A percentile compares a stretch with the other conserved stretches of the same genome.
phyloP scores from a whole-genome alignment of 2,797 vertebrate species.

The Thaleichthys pacificus region DNA sequence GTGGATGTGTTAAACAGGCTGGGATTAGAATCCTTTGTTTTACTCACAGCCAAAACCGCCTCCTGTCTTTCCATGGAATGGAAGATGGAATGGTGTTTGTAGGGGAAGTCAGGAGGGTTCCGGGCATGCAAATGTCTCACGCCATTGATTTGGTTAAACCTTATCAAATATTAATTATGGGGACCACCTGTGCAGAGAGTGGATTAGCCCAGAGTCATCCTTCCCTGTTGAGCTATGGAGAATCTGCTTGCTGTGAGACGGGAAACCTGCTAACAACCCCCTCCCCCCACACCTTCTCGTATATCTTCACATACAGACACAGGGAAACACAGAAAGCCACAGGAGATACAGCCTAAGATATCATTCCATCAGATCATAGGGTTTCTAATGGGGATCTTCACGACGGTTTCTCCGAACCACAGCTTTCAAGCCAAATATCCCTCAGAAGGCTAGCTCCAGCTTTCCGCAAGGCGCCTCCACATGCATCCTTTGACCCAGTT shows the following conservation, averaged over 20 bases:
- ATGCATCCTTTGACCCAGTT: conserved; percentile 67
- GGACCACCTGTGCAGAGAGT: conserved; percentile 66
- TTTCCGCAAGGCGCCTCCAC: conserved; percentile 39
- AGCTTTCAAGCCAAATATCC: conserved; percentile 51
- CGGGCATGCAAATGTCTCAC: conserved; percentile 50
- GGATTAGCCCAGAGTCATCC: conserved; percentile 39
- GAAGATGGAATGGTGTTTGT: conserved; percentile 45
- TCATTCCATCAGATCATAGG: conserved; percentile 58
- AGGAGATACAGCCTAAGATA: conserved; percentile 56
- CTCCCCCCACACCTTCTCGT: background rate
- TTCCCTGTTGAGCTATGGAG: conserved; percentile 44
- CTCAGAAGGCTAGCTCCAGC: conserved; percentile 19
- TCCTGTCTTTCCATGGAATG: conserved; percentile 46
- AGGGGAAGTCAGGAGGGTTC: conserved; percentile 32
- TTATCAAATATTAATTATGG: conserved; percentile 72
- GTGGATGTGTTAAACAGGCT: conserved; percentile 46
- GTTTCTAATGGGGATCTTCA: conserved; percentile 51
- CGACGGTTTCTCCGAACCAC: conserved; percentile 33
- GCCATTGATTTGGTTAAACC: conserved; percentile 59
- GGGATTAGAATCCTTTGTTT: conserved; percentile 59
- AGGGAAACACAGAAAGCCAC: conserved; percentile 13
- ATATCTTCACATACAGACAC: too few species aligned
- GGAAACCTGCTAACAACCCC: background rate
- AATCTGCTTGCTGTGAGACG: background rate
- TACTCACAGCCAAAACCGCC: conserved; percentile 52